Percentiles rank a stretch among this genome's conserved stretches.
These are phyloP conservation scores for Amiota communis DNA, from an alignment of 2,888 invertebrate species.

Conservation along the genomic window DNA sequence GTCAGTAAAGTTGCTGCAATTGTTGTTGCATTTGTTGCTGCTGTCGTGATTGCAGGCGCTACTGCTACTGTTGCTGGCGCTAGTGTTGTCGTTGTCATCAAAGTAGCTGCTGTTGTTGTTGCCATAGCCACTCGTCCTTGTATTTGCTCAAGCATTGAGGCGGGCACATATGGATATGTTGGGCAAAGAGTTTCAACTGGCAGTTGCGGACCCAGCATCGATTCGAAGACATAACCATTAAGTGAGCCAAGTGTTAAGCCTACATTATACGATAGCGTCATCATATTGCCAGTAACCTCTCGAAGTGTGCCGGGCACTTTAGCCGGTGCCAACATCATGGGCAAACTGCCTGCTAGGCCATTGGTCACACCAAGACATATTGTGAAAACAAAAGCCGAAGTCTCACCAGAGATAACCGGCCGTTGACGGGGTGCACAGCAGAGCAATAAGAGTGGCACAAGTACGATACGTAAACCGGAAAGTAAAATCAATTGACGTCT, in stretches of 20 bases:
- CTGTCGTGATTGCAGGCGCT: constrained; percentile 66
- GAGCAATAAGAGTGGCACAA: constrained; percentile 87
- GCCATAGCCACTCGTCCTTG: constrained; percentile 50
- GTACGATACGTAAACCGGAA: constrained; percentile 81
- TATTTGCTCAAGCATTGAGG: constrained; percentile 59
- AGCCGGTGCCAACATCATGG: constrained; percentile 92
- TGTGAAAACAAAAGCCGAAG: constrained; percentile 80
- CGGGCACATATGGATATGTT: constrained; percentile 66
- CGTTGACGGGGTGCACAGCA: constrained; percentile 85
- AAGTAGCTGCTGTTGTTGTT: constrained; percentile 42
- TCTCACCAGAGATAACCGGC: constrained; percentile 82
- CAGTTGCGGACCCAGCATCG: constrained; percentile 77
- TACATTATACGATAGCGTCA: constrained; percentile 92
- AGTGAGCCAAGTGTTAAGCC: constrained; percentile 89
- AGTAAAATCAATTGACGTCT: constrained; percentile 84
- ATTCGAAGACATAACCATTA: constrained; percentile 85
- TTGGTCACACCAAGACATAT: constrained; percentile 86
- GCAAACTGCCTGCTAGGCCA: constrained; percentile 91
- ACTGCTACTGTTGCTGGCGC: constrained; percentile 31
- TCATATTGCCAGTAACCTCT: constrained; percentile 94
- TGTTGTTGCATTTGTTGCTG: constrained; percentile 51
- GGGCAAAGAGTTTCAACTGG: constrained; percentile 73
- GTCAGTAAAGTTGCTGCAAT: constrained; percentile 39
- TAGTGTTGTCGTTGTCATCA: constrained; percentile 40
- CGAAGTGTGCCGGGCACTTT: constrained; percentile 89